Evolutionary conservation across 1,140 invertebrate genomes (phyloP).

Genomic region (Maconellicoccus hirsutus): DNA sequence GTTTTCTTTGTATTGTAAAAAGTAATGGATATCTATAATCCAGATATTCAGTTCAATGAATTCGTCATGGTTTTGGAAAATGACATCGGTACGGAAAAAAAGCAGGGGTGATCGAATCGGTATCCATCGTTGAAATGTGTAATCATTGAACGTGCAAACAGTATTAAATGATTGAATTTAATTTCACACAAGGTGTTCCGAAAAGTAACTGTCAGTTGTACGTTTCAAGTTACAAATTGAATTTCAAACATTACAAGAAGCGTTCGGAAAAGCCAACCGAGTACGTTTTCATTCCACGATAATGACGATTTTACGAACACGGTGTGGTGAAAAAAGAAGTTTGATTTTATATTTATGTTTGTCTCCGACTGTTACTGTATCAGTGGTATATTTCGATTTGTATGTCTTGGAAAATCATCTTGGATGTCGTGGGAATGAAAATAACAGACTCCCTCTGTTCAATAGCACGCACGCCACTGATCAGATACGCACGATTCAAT

Average conservation of each 20-base stretch:
- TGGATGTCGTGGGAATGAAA: constrained; percentile 13
- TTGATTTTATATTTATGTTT: constrained; percentile 18
- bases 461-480: constrained; percentile 16
- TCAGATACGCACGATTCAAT: constrained; percentile 22
- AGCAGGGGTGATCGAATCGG: not conserved
- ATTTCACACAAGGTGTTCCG: not conserved
- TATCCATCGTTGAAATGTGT: constrained; percentile 14
- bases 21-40: constrained; percentile 21
- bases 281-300: too few species aligned
- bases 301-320: not conserved
- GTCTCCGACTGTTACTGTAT: not conserved
- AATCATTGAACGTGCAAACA: constrained; percentile 21
- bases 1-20: constrained; percentile 20
- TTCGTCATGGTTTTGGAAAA: not conserved
- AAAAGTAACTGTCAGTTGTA: not conserved
- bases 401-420: constrained; percentile 1
- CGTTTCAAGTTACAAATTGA: too few species aligned
- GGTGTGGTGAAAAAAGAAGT: not conserved
- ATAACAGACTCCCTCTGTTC: constrained; percentile 12
- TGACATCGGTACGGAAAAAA: constrained; percentile 11
- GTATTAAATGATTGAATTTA: constrained; percentile 20
- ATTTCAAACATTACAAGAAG: too few species aligned
- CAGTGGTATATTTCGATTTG: not conserved
- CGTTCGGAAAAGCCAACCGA: too few species aligned
- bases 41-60: constrained; percentile 17